Evolutionary conservation across 2,797 vertebrate species (phyloP), one percentile per base, ranked within the genome.

Genomic region (Pelodytes ibericus): DNA sequence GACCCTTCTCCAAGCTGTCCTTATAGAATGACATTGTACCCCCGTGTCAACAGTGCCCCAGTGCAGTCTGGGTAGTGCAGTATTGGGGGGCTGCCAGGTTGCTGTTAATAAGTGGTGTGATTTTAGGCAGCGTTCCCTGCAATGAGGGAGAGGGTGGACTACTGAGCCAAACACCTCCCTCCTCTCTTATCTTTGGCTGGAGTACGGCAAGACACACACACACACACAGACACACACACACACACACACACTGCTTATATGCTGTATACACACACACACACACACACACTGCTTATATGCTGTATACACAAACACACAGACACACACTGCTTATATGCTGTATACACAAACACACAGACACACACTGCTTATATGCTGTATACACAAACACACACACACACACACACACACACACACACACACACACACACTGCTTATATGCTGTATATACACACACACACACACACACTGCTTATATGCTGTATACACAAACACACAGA

Each of bases 121-220:
- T 10, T 16, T 3, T 6, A 44, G 13, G 41, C 41, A 13, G 10
- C 41, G 18, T n/a, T n/a, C n/a, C n/a, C n/a, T n/a, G n/a, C n/a
- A 16, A 44, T 10, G 15, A 3, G 15, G 41, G 41, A 44, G 41
- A 15, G 41, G 3, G 41, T 13, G 41, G 3, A 16, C 41, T 44
- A 3, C 33, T 6, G 13, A 13, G 33, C 15, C 4, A 25, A 4
- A 22, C 39, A 26, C 33, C 60, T 26, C 24, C 57, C 18, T 15
- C 44, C 13, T 11, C 29, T 51, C 29, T 62, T 69, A 53, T 60
- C 56, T 4, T 59, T 67, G 63, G 63, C 36, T 1, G 9, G 49
- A 57, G 22, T 47, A 25, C 20, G 8, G 51, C n/a, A 20, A 36
- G 16, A n/a, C 24, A 27, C 2, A 51, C 24, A 26, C 20, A 5